Conservation (phyloP, 2,797 vertebrate genomes). For the Poecilia wingei region DNA sequence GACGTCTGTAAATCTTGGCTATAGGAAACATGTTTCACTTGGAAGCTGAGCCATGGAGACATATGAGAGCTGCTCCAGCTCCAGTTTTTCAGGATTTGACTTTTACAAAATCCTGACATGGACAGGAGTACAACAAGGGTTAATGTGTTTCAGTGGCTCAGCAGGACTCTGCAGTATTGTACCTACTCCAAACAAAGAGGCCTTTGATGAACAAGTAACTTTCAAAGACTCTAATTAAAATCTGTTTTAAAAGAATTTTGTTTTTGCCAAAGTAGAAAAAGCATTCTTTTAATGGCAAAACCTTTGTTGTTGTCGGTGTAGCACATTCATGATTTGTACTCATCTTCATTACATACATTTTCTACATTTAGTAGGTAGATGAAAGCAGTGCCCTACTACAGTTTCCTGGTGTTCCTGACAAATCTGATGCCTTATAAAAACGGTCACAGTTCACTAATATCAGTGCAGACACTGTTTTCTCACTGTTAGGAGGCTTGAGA, state of each 20-base stretch:
- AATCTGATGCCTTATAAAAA: slow-evolving; percentile 80
- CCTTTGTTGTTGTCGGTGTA: slow-evolving; percentile 58
- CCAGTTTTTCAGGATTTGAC: slow-evolving; percentile 38
- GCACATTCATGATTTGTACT: slow-evolving; percentile 73
- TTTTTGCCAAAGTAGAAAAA: slow-evolving; percentile 76
- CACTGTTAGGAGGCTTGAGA: slow-evolving; percentile 40
- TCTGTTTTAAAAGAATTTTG: slow-evolving; percentile 47
- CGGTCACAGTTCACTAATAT: slow-evolving; percentile 60
- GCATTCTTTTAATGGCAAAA: slow-evolving; percentile 56
- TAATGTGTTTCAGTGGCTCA: slow-evolving; percentile 59
- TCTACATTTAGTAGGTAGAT: slow-evolving; percentile 71
- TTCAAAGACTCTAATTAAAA: slow-evolving; percentile 71
- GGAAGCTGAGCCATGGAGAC: slow-evolving; percentile 61
- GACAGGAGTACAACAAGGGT: slow-evolving; percentile 55
- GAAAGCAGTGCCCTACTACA: slow-evolving; percentile 48
- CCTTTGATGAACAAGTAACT: slow-evolving; percentile 79
- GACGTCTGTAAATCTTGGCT: slow-evolving; percentile 65
- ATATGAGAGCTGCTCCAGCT: slow-evolving; percentile 57
- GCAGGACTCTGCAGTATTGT: slow-evolving; percentile 63
- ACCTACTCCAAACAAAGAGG: slow-evolving; percentile 77
- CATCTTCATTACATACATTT: slow-evolving; percentile 62
- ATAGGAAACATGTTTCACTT: slow-evolving; percentile 43
- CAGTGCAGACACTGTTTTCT: slow-evolving; percentile 60
- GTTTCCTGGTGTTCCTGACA: slow-evolving; percentile 51
- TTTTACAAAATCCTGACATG: slow-evolving; percentile 41